A percentile compares a stretch with the other conserved stretches of the same genome.
These are phyloP conservation scores for Nematolebias whitei DNA, from an alignment of 2,113 vertebrate species.

Conservation along the genomic window DNA sequence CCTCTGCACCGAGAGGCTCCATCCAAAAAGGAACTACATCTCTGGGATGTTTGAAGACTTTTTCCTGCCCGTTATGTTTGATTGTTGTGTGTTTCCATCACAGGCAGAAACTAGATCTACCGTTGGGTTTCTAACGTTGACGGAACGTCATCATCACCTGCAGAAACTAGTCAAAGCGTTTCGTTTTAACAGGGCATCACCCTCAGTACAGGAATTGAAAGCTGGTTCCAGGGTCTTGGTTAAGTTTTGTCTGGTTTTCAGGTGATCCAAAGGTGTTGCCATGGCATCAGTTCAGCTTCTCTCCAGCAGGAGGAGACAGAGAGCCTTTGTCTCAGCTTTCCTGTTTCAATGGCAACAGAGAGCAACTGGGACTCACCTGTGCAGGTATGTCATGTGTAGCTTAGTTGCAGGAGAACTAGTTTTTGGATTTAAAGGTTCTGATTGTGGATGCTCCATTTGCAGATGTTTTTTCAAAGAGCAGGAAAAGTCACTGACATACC, in stretches of 20 bases:
- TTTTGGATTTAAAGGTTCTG: not conserved
- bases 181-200: no score
- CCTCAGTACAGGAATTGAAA: no score
- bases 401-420: not conserved
- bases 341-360: conserved; percentile 57
- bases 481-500: not conserved
- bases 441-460: not conserved
- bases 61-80: no score
- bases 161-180: no score
- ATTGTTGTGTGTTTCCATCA: no score
- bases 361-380: conserved; percentile 84
- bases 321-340: conserved; percentile 80
- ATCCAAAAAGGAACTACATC: no score
- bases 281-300: conserved; percentile 53
- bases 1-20: no score
- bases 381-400: no score
- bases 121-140: no score
- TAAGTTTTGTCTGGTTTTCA: not conserved
- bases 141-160: no score
- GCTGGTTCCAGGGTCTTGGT: not conserved
- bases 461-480: conserved; percentile 16
- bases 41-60: no score
- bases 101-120: no score
- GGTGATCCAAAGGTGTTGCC: conserved; percentile 82
- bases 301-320: conserved; percentile 72